A percentile compares a stretch with the other conserved stretches of the same genome.
Evolutionary conservation across 2,888 invertebrate genomes (phyloP).

Genomic region (Ptilodon capucinus): DNA sequence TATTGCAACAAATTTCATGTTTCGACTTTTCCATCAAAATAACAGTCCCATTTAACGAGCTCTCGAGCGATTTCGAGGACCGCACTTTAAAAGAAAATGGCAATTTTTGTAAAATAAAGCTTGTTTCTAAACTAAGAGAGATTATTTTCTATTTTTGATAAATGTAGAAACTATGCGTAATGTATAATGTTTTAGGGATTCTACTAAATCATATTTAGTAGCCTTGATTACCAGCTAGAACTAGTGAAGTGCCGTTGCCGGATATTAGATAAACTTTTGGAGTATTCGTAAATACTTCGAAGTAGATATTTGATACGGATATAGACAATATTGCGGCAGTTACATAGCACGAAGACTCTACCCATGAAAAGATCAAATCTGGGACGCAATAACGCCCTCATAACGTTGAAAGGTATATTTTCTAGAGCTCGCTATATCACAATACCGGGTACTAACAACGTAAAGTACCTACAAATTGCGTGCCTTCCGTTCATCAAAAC

Average conservation of each 20-base stretch:
- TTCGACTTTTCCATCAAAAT: slow-evolving; percentile 21
- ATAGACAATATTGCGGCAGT: not conserved
- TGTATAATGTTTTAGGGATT: too few relatives aligned
- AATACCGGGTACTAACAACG: not conserved
- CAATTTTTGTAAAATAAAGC: not conserved
- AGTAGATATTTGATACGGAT: too few relatives aligned
- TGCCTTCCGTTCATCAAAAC: not conserved
- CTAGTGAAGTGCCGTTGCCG: too few relatives aligned
- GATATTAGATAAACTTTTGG: too few relatives aligned
- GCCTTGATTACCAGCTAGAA: too few relatives aligned
- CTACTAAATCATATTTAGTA: too few relatives aligned
- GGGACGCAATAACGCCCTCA: not conserved
- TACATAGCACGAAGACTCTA: not conserved
- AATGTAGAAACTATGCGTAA: too few relatives aligned
- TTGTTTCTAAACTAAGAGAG: not conserved
- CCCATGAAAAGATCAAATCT: not conserved
- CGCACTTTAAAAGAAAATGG: not conserved
- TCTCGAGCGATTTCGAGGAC: slow-evolving; percentile 7
- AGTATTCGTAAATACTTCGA: too few relatives aligned
- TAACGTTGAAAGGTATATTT: not conserved
- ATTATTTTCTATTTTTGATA: not conserved
- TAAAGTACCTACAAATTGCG: not conserved
- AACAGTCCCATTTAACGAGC: slow-evolving; percentile 19
- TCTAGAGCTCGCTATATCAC: not conserved
- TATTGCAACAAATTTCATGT: slow-evolving; percentile 22